Conservation (phyloP, 2,797 vertebrate species). For the Ctenopoma kingsleyae region DNA sequence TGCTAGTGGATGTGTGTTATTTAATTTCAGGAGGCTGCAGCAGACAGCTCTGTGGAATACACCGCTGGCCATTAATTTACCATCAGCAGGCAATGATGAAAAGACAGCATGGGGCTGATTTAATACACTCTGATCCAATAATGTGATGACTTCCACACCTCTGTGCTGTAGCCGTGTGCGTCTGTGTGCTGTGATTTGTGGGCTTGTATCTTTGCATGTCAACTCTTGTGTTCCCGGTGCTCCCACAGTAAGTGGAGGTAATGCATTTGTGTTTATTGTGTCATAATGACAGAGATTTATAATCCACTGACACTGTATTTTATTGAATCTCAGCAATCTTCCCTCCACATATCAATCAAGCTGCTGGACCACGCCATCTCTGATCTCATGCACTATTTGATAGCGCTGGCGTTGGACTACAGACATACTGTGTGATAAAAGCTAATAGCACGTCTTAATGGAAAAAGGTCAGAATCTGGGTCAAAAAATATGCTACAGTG, state of each 20-base stretch:
- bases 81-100: conserved; percentile 76
- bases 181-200: neutral
- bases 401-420: neutral
- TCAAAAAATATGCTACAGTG: conserved; percentile 18
- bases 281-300: conserved; percentile 58
- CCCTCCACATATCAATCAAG: conserved; percentile 56
- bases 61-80: conserved; percentile 64
- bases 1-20: conserved; percentile 41
- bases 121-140: conserved; percentile 70
- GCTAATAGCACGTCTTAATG: neutral
- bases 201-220: conserved; percentile 35
- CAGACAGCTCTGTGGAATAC: conserved; percentile 40
- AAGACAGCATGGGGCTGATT: conserved; percentile 74
- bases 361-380: conserved; percentile 23
- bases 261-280: conserved; percentile 63
- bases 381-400: conserved; percentile 24
- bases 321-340: conserved; percentile 56
- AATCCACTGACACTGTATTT: conserved; percentile 41
- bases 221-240: conserved; percentile 29
- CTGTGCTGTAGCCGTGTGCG: conserved; percentile 16
- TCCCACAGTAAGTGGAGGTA: conserved; percentile 26
- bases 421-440: neutral
- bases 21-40: conserved; percentile 54
- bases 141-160: conserved; percentile 46
- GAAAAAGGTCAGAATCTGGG: conserved; percentile 17